Conservation (phyloP, 2,113 vertebrate species). For the Mionectes macconnelli region DNA sequence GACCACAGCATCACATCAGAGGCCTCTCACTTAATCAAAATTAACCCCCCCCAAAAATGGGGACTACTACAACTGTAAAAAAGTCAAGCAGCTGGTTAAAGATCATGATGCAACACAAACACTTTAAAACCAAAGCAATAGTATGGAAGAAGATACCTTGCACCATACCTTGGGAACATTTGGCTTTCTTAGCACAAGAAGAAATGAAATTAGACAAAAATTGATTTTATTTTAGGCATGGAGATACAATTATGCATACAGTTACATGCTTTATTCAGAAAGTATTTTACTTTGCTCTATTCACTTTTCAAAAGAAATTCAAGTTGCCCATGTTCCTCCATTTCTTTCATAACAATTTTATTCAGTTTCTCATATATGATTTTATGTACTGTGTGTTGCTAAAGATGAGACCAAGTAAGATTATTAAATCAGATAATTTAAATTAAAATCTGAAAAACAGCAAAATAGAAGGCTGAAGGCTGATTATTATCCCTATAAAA, state of each 20-base stretch:
- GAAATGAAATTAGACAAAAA: background rate
- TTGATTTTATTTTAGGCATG: background rate
- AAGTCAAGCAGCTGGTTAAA: background rate
- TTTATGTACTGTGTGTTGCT: background rate
- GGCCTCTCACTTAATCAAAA: background rate
- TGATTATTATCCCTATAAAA: background rate
- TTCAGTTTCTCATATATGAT: background rate
- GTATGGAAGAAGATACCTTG: background rate
- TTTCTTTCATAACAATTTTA: background rate
- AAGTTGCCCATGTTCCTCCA: background rate
- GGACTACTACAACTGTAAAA: background rate
- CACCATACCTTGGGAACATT: background rate
- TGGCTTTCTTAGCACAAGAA: background rate
- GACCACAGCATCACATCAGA: background rate
- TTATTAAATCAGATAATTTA: background rate
- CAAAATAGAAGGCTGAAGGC: background rate
- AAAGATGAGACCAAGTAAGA: background rate
- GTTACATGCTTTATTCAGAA: background rate
- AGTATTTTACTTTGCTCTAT: background rate
- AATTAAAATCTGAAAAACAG: background rate
- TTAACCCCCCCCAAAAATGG: background rate
- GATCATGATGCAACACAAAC: background rate
- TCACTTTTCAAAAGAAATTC: background rate
- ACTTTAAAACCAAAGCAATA: background rate
- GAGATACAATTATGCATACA: background rate